Evolutionary conservation across 30 jellyfish, hydroid and myxozoan genomes (phyloP).

Genomic region (Pelagia noctiluca): DNA sequence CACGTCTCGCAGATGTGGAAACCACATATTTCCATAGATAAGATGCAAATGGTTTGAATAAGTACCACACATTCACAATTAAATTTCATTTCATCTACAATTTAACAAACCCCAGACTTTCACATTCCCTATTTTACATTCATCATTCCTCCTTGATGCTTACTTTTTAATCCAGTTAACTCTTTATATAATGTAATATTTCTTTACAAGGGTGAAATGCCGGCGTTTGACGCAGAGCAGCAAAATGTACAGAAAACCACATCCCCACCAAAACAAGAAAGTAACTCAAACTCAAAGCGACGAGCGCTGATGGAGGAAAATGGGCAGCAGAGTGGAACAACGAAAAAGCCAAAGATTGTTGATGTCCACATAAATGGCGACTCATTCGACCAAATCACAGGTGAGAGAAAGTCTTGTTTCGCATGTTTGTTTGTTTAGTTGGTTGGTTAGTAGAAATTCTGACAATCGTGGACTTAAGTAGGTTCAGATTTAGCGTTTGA

Average conservation of each 20-base stretch:
- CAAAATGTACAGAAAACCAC: constrained; percentile 30
- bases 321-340: constrained; percentile 52
- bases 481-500: neutral
- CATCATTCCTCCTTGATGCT: no score
- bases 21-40: no score
- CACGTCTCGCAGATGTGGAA: no score
- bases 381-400: constrained; percentile 69
- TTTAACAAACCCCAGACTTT: no score
- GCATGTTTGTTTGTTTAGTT: neutral
- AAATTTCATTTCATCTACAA: no score
- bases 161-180: no score
- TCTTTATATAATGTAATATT: neutral
- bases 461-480: neutral
- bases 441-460: neutral
- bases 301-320: constrained; percentile 1
- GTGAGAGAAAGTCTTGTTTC: neutral
- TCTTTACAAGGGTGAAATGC: constrained; percentile 56
- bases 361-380: constrained; percentile 92
- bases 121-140: no score
- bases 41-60: no score
- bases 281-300: neutral
- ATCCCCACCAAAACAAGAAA: constrained; percentile 39
- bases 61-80: no score
- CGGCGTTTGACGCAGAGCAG: constrained; percentile 72
- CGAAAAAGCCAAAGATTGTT: constrained; percentile 75